A percentile compares a stretch with the other conserved stretches of the same genome.
These are phyloP conservation scores for Drosophila pruinosa DNA, from an alignment of 1,140 invertebrate genomes.

Conservation along the genomic window DNA sequence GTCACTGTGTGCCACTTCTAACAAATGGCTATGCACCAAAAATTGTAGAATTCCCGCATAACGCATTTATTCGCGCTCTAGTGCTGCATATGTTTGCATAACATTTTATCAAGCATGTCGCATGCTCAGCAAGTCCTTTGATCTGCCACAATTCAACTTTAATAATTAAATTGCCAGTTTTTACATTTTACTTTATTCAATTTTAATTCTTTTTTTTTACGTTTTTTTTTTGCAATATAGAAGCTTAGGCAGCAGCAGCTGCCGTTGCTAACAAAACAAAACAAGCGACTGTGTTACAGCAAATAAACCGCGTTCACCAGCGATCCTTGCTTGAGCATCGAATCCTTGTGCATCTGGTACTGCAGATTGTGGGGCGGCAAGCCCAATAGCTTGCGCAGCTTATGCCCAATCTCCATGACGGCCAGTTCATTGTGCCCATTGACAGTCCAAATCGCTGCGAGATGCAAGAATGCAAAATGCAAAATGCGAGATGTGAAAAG, in stretches of 20 bases:
- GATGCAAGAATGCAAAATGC: too few species aligned
- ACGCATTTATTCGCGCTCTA: slow-evolving; percentile 70
- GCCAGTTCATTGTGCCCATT: slow-evolving; percentile 90
- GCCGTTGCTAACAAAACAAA: slow-evolving; percentile 6
- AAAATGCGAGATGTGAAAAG: too few species aligned
- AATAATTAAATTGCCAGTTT: not conserved
- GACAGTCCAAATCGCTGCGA: slow-evolving; percentile 93
- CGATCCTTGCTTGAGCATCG: slow-evolving; percentile 92
- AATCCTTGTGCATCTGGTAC: slow-evolving; percentile 93
- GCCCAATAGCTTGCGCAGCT: slow-evolving; percentile 92
- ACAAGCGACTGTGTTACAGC: slow-evolving; percentile 84
- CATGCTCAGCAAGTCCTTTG: not conserved
- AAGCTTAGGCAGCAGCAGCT: slow-evolving; percentile 40
- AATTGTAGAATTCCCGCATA: slow-evolving; percentile 13
- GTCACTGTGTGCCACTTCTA: slow-evolving; percentile 60
- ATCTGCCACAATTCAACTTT: not conserved
- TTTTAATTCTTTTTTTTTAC: not conserved
- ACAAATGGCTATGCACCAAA: slow-evolving; percentile 34
- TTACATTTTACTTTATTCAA: not conserved
- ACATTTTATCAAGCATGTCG: slow-evolving; percentile 56
- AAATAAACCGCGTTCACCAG: slow-evolving; percentile 90
- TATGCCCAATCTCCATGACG: slow-evolving; percentile 92
- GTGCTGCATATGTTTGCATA: slow-evolving; percentile 76
- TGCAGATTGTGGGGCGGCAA: slow-evolving; percentile 85
- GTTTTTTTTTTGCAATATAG: slow-evolving; percentile 52